These are phyloP conservation scores for Ricordea florida DNA, from an alignment of 92 coral and sea anemone genomes.

Conservation along the genomic window DNA sequence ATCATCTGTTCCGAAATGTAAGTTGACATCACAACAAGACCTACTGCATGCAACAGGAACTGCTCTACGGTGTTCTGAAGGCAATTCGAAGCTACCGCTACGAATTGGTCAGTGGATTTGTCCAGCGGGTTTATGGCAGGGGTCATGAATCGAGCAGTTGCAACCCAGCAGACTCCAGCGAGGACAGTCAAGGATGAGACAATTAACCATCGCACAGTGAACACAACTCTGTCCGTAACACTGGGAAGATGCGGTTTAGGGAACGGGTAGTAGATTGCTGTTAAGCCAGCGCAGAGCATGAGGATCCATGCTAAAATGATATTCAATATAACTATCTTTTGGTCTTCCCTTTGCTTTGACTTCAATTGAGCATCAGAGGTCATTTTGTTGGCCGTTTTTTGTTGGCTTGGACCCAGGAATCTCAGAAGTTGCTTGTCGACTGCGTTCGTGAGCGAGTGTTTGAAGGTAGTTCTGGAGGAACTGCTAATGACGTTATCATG, in stretches of 20 bases:
- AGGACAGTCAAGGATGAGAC: conserved; percentile 34
- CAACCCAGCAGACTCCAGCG: conserved; percentile 38
- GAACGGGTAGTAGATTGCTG: conserved; percentile 24
- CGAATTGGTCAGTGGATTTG: neutral
- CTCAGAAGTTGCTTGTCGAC: too few species aligned
- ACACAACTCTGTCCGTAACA: conserved; percentile 6
- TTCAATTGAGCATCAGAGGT: too few species aligned
- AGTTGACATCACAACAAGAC: conserved; percentile 28
- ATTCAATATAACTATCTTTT: neutral
- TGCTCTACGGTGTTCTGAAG: conserved; percentile 58
- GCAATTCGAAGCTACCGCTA: conserved; percentile 21
- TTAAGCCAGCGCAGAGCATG: neutral
- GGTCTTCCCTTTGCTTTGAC: neutral
- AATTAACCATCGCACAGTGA: conserved; percentile 21
- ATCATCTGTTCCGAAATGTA: conserved; percentile 34
- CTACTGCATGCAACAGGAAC: conserved; percentile 54
- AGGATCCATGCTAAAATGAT: neutral
- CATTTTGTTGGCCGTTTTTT: too few species aligned
- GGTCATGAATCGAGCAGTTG: conserved; percentile 3
- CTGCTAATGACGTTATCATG: too few species aligned
- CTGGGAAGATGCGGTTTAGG: conserved; percentile 28
- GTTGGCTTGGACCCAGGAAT: too few species aligned
- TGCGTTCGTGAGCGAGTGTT: too few species aligned
- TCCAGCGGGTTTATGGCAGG: conserved; percentile 48
- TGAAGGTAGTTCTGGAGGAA: too few species aligned